Evolutionary conservation across 2,797 vertebrate genomes (phyloP), one percentile per base, ranked within the genome.

Genomic region (Lates japonicus): DNA sequence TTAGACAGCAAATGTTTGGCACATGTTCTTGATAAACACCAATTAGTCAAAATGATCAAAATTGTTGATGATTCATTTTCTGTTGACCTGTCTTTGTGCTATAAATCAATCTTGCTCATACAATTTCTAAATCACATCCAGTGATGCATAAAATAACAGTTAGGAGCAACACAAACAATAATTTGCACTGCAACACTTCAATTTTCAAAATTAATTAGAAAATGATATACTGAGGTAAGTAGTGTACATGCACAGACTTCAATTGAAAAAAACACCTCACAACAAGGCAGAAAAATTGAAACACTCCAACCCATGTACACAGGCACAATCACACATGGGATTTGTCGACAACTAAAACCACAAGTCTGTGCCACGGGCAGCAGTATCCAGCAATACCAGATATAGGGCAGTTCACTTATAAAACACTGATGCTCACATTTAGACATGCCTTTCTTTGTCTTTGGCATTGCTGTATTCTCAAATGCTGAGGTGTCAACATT

Each of bases 131-230:
- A 76, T 80, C 31, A 59, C 7, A 42, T 42, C 33, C 69, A 54
- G 16, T 16, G 42, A 70, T 48, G 61, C 61, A 13, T 59, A 60
- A 71, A 65, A 77, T 37, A 37, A 54, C 29, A 25, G 58, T 54
- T 16, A 54, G 70, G 64, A 61, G 35, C 46, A 73, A 58, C 46
- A 46, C 58, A 62, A 75, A 68, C 31, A 75, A 59, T 46, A 14
- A 64, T 78, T 63, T 64, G 44, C 19, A 35, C 25, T n/a, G 11
- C 59, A 59, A 22, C 17, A 0, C 1, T 31, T 60, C 17, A 4
- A 35, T 68, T 25, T 55, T 49, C 33, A 61, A 42, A 46, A 51
- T 48, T 10, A 63, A 75, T 49, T n/a, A 20, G 41, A 59, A 66
- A 60, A 57, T 59, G 3, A 49, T 31, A 57, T 16, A 42, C 52